A percentile compares a stretch with the other conserved stretches of the same genome.
These are phyloP conservation scores for Brachynemurus nebulosus DNA, from an alignment of 2,888 invertebrate species.

Conservation along the genomic window DNA sequence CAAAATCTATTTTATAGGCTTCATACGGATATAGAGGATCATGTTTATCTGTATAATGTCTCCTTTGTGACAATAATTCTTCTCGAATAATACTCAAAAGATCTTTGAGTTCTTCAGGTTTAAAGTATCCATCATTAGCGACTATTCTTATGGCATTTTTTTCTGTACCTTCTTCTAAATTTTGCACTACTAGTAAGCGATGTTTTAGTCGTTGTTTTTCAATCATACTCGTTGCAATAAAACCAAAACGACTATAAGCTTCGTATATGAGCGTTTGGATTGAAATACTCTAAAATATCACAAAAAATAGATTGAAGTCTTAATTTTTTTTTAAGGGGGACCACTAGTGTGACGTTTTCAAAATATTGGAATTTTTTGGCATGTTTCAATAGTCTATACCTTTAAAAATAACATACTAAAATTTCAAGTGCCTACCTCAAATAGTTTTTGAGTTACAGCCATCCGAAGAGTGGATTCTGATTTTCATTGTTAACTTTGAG, in stretches of 20 bases:
- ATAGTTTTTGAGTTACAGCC: no score
- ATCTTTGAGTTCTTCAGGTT: slow-evolving; percentile 43
- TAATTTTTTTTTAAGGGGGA: no score
- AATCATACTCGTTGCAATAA: slow-evolving; percentile 72
- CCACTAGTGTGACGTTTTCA: no score
- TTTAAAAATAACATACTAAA: no score
- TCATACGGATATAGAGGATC: slow-evolving; percentile 77
- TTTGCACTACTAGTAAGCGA: slow-evolving; percentile 80
- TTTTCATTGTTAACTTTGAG: no score
- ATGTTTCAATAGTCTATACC: no score
- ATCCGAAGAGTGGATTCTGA: no score
- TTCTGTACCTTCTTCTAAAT: slow-evolving; percentile 78
- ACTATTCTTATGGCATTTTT: slow-evolving; percentile 82
- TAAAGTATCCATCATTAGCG: slow-evolving; percentile 51
- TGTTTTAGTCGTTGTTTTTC: slow-evolving; percentile 85
- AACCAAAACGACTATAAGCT: slow-evolving; percentile 70
- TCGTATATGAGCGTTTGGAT: slow-evolving; percentile 74
- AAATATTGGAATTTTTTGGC: no score
- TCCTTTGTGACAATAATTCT: slow-evolving; percentile 58
- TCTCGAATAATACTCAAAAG: slow-evolving; percentile 44
- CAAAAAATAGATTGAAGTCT: no score
- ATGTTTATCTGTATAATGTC: slow-evolving; percentile 43
- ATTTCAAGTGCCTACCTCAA: no score
- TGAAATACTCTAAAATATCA: slow-evolving; percentile 54
- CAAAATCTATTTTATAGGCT: slow-evolving; percentile 75